A percentile compares a stretch with the other conserved stretches of the same genome.
These are phyloP conservation scores for Drosophila sordidula DNA, from an alignment of 2,888 invertebrate species.

Conservation along the genomic window DNA sequence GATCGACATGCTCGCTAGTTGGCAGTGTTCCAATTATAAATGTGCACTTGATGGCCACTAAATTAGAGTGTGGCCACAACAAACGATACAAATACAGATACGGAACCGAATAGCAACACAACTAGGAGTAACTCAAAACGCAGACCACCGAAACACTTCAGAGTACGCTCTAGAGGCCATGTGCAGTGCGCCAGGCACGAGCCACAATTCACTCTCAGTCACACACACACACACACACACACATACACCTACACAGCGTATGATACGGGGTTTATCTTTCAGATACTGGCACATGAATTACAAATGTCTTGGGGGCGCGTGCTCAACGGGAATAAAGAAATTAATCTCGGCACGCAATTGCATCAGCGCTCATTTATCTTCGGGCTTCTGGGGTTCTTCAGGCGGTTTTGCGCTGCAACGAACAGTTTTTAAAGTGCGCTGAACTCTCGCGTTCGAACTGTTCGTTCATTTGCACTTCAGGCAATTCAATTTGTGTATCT, in stretches of 20 bases:
- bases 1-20: conserved; percentile 32
- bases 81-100: conserved; percentile 31
- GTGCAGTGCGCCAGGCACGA: conserved; percentile 54
- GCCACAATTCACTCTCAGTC: conserved; percentile 21
- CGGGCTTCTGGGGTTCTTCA: conserved; percentile 22
- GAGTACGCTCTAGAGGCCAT: conserved; percentile 36
- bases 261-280: conserved; percentile 40
- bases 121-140: conserved; percentile 23
- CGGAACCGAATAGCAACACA: not conserved
- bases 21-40: conserved; percentile 70
- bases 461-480: conserved; percentile 39
- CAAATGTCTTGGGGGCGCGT: conserved; percentile 41
- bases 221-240: not conserved
- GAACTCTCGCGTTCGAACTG: conserved; percentile 53
- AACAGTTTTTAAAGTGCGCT: conserved; percentile 72
- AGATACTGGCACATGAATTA: conserved; percentile 44
- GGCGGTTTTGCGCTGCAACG: conserved; percentile 47
- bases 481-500: conserved; percentile 58
- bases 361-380: conserved; percentile 43
- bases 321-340: conserved; percentile 59
- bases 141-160: conserved; percentile 13
- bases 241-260: conserved; percentile 5
- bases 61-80: conserved; percentile 69
- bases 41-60: conserved; percentile 68
- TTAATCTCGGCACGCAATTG: conserved; percentile 72